Conservation (phyloP, 92 coral and sea anemone genomes). For the Parazoanthus darwini region DNA sequence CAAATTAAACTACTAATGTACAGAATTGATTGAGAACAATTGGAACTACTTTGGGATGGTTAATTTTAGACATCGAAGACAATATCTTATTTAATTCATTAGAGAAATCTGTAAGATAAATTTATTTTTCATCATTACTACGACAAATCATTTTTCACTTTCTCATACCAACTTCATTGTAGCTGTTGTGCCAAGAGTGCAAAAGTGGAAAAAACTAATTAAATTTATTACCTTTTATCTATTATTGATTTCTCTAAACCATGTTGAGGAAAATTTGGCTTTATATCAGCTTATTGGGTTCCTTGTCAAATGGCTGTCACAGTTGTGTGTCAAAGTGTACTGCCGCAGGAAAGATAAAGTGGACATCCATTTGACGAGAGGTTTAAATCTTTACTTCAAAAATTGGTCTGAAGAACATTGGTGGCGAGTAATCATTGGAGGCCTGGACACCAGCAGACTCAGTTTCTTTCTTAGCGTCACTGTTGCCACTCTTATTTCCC, state of each 20-base stretch:
- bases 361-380: background rate
- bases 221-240: background rate
- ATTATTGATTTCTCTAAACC: background rate
- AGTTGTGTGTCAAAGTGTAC: background rate
- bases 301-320: background rate
- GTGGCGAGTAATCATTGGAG: conserved; percentile 50
- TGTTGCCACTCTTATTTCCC: conserved; percentile 51
- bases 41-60: no score
- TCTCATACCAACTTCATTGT: no score
- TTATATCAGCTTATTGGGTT: background rate
- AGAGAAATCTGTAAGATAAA: no score
- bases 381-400: conserved; percentile 92
- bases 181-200: no score
- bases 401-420: conserved; percentile 84
- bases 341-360: background rate
- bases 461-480: conserved; percentile 1
- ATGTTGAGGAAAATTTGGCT: background rate
- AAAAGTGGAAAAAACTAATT: no score
- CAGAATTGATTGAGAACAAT: background rate
- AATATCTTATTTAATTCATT: no score
- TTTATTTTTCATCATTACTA: no score
- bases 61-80: no score
- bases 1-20: background rate
- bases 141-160: no score
- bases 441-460: conserved; percentile 1